Evolutionary conservation across 30 jellyfish, hydroid and myxozoan genomes (phyloP), one percentile per base, ranked within the genome.

Genomic region (Aurelia aurita): DNA sequence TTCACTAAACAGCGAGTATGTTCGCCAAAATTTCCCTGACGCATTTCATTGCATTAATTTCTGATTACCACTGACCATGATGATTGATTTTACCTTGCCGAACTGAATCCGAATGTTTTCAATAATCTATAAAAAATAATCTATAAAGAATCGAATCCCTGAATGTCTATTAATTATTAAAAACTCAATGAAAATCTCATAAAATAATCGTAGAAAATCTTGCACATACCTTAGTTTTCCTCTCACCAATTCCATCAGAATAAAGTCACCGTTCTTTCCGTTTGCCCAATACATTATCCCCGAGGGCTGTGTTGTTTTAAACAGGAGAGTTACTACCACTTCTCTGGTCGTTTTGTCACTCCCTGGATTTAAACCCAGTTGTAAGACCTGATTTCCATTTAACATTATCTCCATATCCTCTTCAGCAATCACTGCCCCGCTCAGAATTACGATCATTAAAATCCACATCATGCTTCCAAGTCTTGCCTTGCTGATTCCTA

Each of bases 281-380:
- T 35, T 49, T 39, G 91, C 91, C 85, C 79, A 67, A 21, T 67
- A 54, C 3, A 82, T 20, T 9, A 55, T 58, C 43, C 85, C 91
- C 0, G 91, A 82, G 19, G 91, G 81, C 75, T 82, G 91, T 19
- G 72, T 54, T 10, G 91, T 82, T 69, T 82, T 82, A 47, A 82
- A 82, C 28, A 82, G 85, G 71, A 82, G 45, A 0, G 70, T 66
- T 22, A 82, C 15, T n/a, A 31, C 61, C 9, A 64, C 47, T n/a
- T 82, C 85, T 35, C 35, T 43, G 60, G 65, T 35, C 21, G 19
- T 16, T 69, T 44, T 62, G 25, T n/a, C 45, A 23, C 43, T 59
- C 32, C 46, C 34, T 23, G n/a, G n/a, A 34, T 66, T 59, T 16
- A 82, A 18, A 28, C 55, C 57, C 51, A 82, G 23, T 21, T 66